These are phyloP conservation scores for Onychomys arenicola DNA, from an alignment of 2,797 vertebrate genomes.

Conservation along the genomic window DNA sequence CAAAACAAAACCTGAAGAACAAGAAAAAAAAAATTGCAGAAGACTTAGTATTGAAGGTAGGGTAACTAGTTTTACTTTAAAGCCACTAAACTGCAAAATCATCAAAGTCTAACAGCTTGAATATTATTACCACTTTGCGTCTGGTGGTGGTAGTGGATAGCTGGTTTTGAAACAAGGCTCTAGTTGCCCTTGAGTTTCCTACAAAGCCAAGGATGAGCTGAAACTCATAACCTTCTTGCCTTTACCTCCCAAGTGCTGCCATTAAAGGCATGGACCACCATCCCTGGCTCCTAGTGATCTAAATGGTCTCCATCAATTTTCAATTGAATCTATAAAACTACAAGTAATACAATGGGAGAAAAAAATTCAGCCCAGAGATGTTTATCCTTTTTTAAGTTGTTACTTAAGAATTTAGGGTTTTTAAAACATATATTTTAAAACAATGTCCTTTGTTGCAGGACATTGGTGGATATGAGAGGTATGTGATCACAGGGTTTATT, in stretches of 20 bases:
- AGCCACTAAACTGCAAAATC: slow-evolving; percentile 13
- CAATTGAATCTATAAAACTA: not conserved
- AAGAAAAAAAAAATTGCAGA: not conserved
- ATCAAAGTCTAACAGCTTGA: slow-evolving; percentile 37
- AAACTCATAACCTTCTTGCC: not conserved
- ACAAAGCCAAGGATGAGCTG: no score
- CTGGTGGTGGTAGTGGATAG: no score
- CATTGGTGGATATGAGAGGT: not conserved
- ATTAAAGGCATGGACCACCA: not conserved
- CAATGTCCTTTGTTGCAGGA: not conserved
- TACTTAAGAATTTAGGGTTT: not conserved
- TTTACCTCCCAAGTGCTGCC: not conserved
- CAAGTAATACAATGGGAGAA: not conserved
- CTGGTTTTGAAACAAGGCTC: not conserved
- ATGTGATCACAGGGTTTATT: not conserved
- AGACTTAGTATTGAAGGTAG: not conserved
- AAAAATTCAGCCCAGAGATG: not conserved
- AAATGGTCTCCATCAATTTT: not conserved
- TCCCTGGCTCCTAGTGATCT: not conserved
- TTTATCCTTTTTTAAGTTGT: not conserved
- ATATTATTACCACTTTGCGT: slow-evolving; percentile 10
- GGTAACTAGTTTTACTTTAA: not conserved
- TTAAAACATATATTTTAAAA: not conserved
- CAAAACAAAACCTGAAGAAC: not conserved
- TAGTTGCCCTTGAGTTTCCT: not conserved